phyloP scores from a whole-genome alignment of 1,140 invertebrate species.

The Drosophila kikkawai region DNA sequence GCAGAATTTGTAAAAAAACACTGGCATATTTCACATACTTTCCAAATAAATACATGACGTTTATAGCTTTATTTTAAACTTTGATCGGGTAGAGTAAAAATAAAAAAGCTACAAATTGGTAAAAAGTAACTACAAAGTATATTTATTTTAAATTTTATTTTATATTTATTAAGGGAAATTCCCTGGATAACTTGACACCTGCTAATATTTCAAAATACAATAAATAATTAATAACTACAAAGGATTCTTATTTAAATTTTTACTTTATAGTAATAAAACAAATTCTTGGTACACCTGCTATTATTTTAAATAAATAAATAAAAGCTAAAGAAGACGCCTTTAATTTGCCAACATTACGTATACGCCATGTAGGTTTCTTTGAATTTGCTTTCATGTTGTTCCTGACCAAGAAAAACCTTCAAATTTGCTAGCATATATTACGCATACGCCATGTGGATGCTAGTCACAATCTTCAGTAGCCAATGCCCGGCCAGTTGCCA shows the following conservation, averaged over 20 bases:
- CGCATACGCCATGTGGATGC: constrained; percentile 56
- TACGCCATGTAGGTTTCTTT: neutral
- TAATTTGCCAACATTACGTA: neutral
- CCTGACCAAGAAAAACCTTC: constrained; percentile 5
- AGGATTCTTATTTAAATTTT: too few relatives aligned
- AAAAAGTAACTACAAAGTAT: neutral
- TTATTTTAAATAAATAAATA: neutral
- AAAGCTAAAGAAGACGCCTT: neutral
- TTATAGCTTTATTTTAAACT: neutral
- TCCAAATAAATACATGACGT: neutral
- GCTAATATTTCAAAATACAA: neutral
- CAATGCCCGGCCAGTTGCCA: constrained; percentile 7
- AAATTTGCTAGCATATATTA: constrained; percentile 58
- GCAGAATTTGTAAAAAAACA: neutral
- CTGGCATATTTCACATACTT: neutral
- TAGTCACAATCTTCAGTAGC: constrained; percentile 13
- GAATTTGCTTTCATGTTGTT: neutral
- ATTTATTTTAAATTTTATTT: neutral
- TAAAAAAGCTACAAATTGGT: neutral
- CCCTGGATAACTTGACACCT: neutral
- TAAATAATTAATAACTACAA: neutral
- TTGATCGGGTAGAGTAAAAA: neutral
- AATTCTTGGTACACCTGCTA: too few relatives aligned
- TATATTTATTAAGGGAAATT: neutral
- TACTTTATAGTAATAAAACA: too few relatives aligned